These are phyloP conservation scores for Calliopum simillimum DNA, from an alignment of 2,888 invertebrate species.

Conservation along the genomic window DNA sequence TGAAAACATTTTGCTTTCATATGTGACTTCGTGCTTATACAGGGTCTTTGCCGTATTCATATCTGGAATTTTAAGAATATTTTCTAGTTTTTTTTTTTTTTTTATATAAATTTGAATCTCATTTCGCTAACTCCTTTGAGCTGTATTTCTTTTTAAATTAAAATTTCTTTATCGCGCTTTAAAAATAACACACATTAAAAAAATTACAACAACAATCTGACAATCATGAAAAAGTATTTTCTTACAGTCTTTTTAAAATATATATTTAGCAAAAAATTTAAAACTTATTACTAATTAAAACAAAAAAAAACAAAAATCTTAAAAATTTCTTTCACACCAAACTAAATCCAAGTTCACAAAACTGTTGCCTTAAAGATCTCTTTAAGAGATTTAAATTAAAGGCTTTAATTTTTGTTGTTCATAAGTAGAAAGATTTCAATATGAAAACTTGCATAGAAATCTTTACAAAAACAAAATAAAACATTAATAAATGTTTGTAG, in stretches of 20 bases:
- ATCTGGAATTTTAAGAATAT: too few species aligned
- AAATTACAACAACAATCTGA: conserved; percentile 26
- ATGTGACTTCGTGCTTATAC: too few species aligned
- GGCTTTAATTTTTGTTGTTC: conserved; percentile 31
- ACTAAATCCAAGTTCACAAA: conserved; percentile 18
- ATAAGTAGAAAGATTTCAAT: conserved; percentile 2
- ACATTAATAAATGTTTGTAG: too few species aligned
- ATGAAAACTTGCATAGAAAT: conserved; percentile 14
- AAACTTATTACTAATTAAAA: too few species aligned
- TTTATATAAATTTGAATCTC: not conserved
- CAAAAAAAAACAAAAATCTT: not conserved
- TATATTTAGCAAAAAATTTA: not conserved
- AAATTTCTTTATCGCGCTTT: not conserved
- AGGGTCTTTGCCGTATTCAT: too few species aligned
- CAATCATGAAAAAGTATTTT: conserved; percentile 28
- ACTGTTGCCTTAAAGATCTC: conserved; percentile 32
- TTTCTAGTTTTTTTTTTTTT: too few species aligned
- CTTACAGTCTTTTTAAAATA: not conserved
- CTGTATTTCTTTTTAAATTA: not conserved
- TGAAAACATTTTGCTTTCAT: too few species aligned
- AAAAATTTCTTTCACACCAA: not conserved
- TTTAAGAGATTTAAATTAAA: conserved; percentile 23
- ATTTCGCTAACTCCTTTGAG: too few species aligned
- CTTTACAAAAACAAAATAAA: not conserved
- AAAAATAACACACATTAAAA: conserved; percentile 5